Conservation (phyloP, 2,113 vertebrate genomes). For the Cephalophus harveyi region DNA sequence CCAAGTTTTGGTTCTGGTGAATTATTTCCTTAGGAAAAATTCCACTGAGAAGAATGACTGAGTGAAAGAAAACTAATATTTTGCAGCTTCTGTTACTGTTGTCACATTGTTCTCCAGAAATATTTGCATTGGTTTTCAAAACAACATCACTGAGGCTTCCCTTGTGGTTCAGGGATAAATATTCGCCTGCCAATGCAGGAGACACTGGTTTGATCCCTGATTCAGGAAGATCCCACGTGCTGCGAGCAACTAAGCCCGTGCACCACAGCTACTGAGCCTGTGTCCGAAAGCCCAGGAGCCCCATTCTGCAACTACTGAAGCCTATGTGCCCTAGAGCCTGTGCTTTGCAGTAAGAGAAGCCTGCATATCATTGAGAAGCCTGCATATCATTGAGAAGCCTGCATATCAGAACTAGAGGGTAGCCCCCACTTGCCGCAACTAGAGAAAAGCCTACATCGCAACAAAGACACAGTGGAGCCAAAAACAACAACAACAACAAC, state of each 20-base stretch:
- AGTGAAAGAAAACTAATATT: not conserved
- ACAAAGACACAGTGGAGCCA: not conserved
- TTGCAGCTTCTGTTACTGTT: not conserved
- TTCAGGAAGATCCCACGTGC: not conserved
- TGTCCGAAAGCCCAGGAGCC: not conserved
- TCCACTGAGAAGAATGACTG: not conserved
- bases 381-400: too few relatives aligned
- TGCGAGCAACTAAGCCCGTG: fast-evolving
- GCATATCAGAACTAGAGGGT: too few relatives aligned
- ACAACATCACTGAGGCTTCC: not conserved
- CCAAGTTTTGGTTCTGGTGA: not conserved
- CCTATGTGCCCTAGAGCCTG: not conserved
- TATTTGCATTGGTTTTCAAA: conserved; percentile 3
- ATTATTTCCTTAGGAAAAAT: not conserved
- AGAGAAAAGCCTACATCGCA: not conserved
- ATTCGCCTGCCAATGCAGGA: not conserved
- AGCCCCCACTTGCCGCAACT: too few relatives aligned
- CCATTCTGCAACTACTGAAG: not conserved
- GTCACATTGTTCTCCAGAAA: not conserved
- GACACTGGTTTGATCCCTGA: not conserved
- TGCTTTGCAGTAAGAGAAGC: not conserved
- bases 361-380: too few relatives aligned
- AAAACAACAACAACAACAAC: not conserved
- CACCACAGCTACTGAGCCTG: not conserved
- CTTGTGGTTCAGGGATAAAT: not conserved